Percentiles rank a stretch among this genome's conserved stretches.
These are phyloP conservation scores for Brachypalpus laphriformis DNA, from an alignment of 2,888 invertebrate genomes.

Conservation along the genomic window DNA sequence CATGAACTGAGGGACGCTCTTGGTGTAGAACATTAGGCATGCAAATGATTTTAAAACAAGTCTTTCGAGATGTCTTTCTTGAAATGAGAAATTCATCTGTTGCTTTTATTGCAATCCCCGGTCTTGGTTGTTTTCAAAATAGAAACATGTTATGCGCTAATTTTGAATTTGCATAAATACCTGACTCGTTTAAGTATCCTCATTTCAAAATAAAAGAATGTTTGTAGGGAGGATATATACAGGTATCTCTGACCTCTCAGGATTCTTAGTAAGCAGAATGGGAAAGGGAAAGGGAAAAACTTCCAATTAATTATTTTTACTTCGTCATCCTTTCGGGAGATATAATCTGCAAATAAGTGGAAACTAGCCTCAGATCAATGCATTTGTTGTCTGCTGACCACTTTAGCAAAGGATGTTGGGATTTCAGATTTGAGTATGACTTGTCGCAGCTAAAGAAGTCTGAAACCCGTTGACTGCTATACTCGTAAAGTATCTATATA, in stretches of 20 bases:
- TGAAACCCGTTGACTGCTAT: too few relatives aligned
- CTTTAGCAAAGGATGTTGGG: too few relatives aligned
- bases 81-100: neutral
- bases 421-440: too few relatives aligned
- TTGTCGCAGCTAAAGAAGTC: too few relatives aligned
- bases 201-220: neutral
- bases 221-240: neutral
- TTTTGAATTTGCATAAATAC: neutral
- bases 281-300: neutral
- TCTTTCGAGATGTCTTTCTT: neutral
- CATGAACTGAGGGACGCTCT: neutral
- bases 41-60: neutral
- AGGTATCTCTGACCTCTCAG: neutral
- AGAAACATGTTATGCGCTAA: neutral
- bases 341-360: neutral
- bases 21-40: neutral
- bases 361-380: neutral
- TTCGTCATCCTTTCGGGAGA: neutral
- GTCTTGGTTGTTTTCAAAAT: neutral
- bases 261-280: too few relatives aligned
- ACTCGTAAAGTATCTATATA: too few relatives aligned
- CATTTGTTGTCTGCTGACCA: too few relatives aligned
- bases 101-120: neutral
- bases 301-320: neutral
- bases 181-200: neutral